phyloP scores from a whole-genome alignment of 2,888 invertebrate species.

The Meteorus cinctellus region DNA sequence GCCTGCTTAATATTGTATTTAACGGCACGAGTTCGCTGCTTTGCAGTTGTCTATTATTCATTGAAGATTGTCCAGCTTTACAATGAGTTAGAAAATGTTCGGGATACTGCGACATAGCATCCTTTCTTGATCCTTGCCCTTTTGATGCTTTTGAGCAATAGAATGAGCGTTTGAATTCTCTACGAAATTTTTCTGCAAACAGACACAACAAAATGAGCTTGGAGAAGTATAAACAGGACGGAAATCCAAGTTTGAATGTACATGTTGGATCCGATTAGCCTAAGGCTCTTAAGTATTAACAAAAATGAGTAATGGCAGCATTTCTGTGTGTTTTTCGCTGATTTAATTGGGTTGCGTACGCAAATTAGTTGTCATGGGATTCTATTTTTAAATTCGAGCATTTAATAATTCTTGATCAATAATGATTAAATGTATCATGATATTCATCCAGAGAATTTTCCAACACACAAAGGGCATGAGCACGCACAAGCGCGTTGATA shows the following conservation, averaged over 20 bases:
- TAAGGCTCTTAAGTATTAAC: neutral
- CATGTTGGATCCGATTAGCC: neutral
- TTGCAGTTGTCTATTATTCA: slow-evolving; percentile 45
- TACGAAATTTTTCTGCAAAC: slow-evolving; percentile 73
- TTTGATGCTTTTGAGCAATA: slow-evolving; percentile 56
- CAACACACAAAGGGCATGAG: no score
- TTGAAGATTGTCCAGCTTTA: neutral
- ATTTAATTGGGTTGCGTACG: neutral
- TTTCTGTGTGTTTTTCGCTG: neutral
- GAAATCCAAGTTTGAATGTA: neutral
- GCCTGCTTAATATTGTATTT: neutral
- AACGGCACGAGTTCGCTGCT: slow-evolving; percentile 66
- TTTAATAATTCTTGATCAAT: slow-evolving; percentile 6
- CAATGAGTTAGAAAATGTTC: slow-evolving; percentile 19
- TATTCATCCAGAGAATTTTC: neutral
- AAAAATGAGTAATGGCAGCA: neutral
- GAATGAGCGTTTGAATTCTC: slow-evolving; percentile 73
- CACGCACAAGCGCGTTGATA: neutral
- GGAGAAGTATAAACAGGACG: neutral
- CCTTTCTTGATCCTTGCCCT: slow-evolving; percentile 56
- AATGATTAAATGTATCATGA: no score
- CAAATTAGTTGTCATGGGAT: neutral
- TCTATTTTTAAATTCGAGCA: neutral
- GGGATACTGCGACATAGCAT: slow-evolving; percentile 54
- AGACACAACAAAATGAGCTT: slow-evolving; percentile 24